Evolutionary conservation across 2,888 invertebrate species (phyloP), one percentile per base, ranked within the genome.

Genomic region (Heliconius ethilla): DNA sequence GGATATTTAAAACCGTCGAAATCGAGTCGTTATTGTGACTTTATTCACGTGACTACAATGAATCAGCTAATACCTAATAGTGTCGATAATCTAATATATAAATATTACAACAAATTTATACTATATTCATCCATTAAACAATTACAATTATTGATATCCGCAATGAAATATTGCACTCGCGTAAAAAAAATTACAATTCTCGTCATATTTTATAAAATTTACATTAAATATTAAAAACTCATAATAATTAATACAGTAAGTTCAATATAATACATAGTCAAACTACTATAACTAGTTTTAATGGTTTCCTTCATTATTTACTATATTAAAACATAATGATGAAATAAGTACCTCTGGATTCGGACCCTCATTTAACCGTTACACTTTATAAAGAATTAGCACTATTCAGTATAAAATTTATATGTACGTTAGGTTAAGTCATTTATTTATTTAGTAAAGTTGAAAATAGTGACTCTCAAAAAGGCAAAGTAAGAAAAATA

Each of bases 321-420:
- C 27, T 63, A 74, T 40, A 29, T 59, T 29, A 72, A 72, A 75
- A 70, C 45, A 75, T 70, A 80, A 62, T 59, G 70, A 72, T 75
- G 76, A 74, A 70, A 75, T 79, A 81, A 79, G 81, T 81, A 81
- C 81, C 79, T 79, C 62, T 74, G 75, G 66, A 80, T 79, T 78
- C 76, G 76, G 75, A 81, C 81, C 81, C 81, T 81, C 81, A 81
- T 81, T 75, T 81, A 79, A 77, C 80, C 80, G 75, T 80, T 76
- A 62, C 7, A 74, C 74, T 74, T 74, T 33, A 73, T 59, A 74
- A 73, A 63, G 74, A 74, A 37, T 63, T 62, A 66, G 66, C 45
- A 67, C 72, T 74, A 74, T 63, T 40, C 25, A 74, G 29, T 74
- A 74, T 63, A 74, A 27, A 40, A 37, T 63, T 74, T 63, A 33